phyloP scores from a whole-genome alignment of 2,888 invertebrate genomes.

The Folsomia candida region DNA sequence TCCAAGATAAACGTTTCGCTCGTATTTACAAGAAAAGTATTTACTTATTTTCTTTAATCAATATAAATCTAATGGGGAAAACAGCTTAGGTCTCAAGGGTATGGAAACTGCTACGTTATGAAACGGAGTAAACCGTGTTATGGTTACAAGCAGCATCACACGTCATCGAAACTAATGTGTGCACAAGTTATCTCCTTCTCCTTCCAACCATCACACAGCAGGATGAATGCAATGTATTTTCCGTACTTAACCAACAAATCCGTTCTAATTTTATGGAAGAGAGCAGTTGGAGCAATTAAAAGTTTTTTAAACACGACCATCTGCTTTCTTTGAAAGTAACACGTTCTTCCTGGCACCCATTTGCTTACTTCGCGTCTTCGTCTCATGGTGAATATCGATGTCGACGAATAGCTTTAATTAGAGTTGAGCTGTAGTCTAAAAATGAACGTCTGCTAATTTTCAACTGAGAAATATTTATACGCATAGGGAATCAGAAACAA shows the following conservation, averaged over 20 bases:
- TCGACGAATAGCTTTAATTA: not conserved
- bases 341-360: constrained; percentile 14
- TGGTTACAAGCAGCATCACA: constrained; percentile 4
- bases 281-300: constrained; percentile 49
- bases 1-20: no score
- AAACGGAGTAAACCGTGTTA: not conserved
- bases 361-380: not conserved
- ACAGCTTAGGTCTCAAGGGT: constrained; percentile 5
- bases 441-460: not conserved
- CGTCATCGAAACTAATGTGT: not conserved
- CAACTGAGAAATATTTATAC: not conserved
- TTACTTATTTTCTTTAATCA: not conserved
- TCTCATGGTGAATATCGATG: not conserved
- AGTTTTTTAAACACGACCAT: constrained; percentile 47
- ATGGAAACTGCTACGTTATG: not conserved
- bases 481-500: not conserved
- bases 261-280: constrained; percentile 32
- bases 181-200: not conserved
- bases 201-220: not conserved
- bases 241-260: constrained; percentile 2
- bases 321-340: constrained; percentile 26
- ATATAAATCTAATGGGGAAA: constrained; percentile 37
- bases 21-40: no score
- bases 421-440: not conserved
- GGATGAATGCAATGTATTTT: constrained; percentile 5